phyloP scores from a whole-genome alignment of 1,140 invertebrate species.

The Bombus vancouverensis region DNA sequence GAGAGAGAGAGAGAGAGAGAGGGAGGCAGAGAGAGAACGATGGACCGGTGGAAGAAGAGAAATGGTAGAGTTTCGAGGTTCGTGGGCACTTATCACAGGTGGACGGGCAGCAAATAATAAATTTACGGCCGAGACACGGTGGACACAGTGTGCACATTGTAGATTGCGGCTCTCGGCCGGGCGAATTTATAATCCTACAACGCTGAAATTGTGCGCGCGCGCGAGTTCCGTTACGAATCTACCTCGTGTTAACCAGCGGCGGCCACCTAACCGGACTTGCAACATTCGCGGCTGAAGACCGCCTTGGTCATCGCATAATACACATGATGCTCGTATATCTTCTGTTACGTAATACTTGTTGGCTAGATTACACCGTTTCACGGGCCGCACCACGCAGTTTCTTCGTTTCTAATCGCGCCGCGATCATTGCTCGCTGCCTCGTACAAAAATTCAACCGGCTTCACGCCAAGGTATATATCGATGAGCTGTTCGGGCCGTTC shows the following conservation, averaged over 20 bases:
- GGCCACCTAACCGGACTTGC: slow-evolving; percentile 49
- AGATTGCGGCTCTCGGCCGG: slow-evolving; percentile 8
- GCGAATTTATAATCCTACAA: slow-evolving; percentile 52
- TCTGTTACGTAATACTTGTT: slow-evolving; percentile 34
- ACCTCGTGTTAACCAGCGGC: slow-evolving; percentile 27
- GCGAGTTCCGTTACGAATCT: slow-evolving; percentile 59
- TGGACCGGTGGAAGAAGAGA: not conserved
- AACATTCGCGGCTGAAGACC: slow-evolving; percentile 36
- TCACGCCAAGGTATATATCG: not conserved
- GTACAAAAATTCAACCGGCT: slow-evolving; percentile 2
- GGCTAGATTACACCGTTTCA: slow-evolving; percentile 43
- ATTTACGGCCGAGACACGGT: not conserved
- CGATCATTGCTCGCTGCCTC: not conserved
- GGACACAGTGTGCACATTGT: slow-evolving; percentile 11
- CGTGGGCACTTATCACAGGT: not conserved
- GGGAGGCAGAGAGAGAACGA: not conserved
- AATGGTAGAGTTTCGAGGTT: too few species aligned
- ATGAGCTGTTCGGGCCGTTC: not conserved
- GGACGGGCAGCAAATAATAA: slow-evolving; percentile 27
- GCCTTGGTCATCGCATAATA: slow-evolving; percentile 44
- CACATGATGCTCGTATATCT: slow-evolving; percentile 48
- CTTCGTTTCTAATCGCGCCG: slow-evolving; percentile 31
- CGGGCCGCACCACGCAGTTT: slow-evolving; percentile 8
- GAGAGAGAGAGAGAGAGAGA: not conserved
- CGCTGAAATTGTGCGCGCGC: slow-evolving; percentile 45